phyloP scores from a whole-genome alignment of 2,888 invertebrate genomes.

The Platycheirus albimanus region DNA sequence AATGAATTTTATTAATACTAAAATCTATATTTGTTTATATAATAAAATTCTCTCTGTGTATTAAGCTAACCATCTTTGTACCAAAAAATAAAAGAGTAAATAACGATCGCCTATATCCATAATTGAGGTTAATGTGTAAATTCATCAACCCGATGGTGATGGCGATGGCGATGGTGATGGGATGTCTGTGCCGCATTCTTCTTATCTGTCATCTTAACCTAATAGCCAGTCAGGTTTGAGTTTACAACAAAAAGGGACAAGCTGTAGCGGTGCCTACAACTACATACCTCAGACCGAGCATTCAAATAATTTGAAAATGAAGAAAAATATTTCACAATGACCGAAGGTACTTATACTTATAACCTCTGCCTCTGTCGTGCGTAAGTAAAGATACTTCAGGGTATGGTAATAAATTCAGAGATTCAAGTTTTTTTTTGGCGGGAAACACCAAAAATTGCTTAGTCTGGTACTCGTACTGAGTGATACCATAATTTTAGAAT shows the following conservation, averaged over 20 bases:
- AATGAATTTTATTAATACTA: too few species aligned
- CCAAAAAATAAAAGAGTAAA: conserved; percentile 6
- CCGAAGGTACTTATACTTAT: too few species aligned
- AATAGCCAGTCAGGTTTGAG: conserved; percentile 9
- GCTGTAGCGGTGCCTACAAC: not conserved
- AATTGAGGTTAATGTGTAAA: conserved; percentile 55
- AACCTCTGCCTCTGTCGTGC: too few species aligned
- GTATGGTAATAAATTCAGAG: too few species aligned
- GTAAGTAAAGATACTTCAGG: too few species aligned
- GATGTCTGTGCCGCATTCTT: conserved; percentile 12
- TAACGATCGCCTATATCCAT: not conserved
- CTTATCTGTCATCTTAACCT: conserved; percentile 28
- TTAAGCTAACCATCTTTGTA: too few species aligned
- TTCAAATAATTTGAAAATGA: conserved; percentile 12
- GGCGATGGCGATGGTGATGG: conserved; percentile 1
- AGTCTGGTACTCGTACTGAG: too few species aligned
- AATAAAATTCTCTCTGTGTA: too few species aligned
- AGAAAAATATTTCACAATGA: not conserved
- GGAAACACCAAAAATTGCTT: too few species aligned
- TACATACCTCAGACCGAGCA: not conserved
- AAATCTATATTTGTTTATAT: too few species aligned
- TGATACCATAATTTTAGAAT: not conserved
- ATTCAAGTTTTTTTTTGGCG: too few species aligned
- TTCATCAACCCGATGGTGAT: conserved; percentile 23
- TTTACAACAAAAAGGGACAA: not conserved